These are phyloP conservation scores for Brachyhypopomus gauderio DNA, from an alignment of 2,113 vertebrate genomes.

Conservation along the genomic window DNA sequence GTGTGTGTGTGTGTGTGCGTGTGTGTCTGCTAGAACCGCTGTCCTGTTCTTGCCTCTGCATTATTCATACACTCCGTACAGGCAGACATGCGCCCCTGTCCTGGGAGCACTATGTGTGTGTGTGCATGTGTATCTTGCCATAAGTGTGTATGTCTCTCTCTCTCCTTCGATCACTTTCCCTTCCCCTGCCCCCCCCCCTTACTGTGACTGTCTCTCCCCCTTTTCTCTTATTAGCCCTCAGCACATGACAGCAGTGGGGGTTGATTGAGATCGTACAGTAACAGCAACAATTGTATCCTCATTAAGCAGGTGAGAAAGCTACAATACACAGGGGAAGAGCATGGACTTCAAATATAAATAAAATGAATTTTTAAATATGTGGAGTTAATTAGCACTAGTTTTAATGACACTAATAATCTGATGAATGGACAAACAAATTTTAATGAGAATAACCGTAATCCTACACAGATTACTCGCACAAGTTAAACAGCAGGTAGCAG, in stretches of 20 bases:
- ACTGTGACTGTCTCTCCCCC: slow-evolving; percentile 34
- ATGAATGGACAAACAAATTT: neutral
- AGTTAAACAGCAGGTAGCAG: neutral
- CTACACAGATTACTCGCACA: neutral
- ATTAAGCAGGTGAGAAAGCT: slow-evolving; percentile 7
- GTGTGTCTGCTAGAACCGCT: slow-evolving; percentile 49
- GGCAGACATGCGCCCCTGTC: slow-evolving; percentile 54
- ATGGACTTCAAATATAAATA: neutral
- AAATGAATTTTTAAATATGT: neutral
- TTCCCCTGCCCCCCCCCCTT: neutral
- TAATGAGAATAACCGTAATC: too few species aligned
- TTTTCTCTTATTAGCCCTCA: slow-evolving; percentile 32
- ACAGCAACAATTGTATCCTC: slow-evolving; percentile 30
- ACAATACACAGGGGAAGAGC: neutral
- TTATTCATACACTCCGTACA: slow-evolving; percentile 58
- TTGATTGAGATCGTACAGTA: slow-evolving; percentile 45
- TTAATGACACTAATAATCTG: neutral
- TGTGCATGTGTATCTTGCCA: slow-evolving; percentile 36
- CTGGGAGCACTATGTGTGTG: slow-evolving; percentile 55
- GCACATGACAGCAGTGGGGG: slow-evolving; percentile 10
- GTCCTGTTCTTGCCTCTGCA: slow-evolving; percentile 56
- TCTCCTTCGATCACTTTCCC: slow-evolving; percentile 39
- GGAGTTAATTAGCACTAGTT: neutral
- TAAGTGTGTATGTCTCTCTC: slow-evolving; percentile 46
- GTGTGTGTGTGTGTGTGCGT: neutral